Conservation (phyloP, 1,140 invertebrate genomes). For the Aplysia californica region DNA sequence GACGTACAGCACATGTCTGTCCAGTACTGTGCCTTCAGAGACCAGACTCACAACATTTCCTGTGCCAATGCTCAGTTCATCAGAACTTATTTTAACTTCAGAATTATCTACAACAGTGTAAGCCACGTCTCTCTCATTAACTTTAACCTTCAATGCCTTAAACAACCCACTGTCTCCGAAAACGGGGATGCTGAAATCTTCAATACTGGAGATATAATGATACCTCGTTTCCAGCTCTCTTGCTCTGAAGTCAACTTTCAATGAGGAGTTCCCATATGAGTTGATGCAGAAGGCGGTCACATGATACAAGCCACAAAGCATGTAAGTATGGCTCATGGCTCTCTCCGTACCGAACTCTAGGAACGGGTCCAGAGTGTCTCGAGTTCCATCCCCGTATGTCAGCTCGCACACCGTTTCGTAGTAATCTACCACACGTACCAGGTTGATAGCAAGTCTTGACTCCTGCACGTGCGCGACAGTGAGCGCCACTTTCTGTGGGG, state of each 20-base stretch:
- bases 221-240: conserved; percentile 30
- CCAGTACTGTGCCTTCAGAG: conserved; percentile 23
- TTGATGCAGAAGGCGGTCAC: conserved; percentile 36
- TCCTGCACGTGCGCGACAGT: conserved; percentile 26
- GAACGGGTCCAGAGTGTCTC: neutral
- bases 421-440: conserved; percentile 29
- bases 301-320: conserved; percentile 32
- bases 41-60: conserved; percentile 44
- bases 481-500: conserved; percentile 46
- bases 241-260: conserved; percentile 32
- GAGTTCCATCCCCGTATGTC: conserved; percentile 31
- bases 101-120: neutral
- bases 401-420: conserved; percentile 35
- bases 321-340: conserved; percentile 16
- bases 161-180: conserved; percentile 33
- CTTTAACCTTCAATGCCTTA: conserved; percentile 5
- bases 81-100: neutral
- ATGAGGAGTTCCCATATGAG: conserved; percentile 33
- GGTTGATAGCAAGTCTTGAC: conserved; percentile 20
- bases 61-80: neutral
- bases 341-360: conserved; percentile 26
- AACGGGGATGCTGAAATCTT: conserved; percentile 29
- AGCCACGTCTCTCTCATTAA: neutral
- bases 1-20: conserved; percentile 38
- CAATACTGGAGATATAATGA: conserved; percentile 23